Percentiles rank a stretch among this genome's conserved stretches.
phyloP scores from a whole-genome alignment of 2,888 invertebrate species.

The Actias luna region DNA sequence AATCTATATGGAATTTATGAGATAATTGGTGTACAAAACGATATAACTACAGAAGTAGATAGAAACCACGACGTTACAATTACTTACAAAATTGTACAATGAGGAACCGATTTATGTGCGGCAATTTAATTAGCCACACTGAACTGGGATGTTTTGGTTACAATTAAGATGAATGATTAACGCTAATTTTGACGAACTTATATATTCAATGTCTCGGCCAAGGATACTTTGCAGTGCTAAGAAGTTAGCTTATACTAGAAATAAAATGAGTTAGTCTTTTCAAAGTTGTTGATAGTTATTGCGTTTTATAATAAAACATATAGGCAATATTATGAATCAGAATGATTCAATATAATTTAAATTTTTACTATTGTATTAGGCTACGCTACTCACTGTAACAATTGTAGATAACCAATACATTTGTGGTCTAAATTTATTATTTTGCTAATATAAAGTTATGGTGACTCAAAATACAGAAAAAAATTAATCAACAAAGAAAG shows the following conservation, averaged over 20 bases:
- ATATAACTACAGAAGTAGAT: not conserved
- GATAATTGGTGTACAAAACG: not conserved
- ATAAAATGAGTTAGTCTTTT: not conserved
- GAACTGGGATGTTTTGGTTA: conserved; percentile 26
- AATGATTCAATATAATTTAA: too few species aligned
- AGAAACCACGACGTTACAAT: not conserved
- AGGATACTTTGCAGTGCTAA: conserved; percentile 9
- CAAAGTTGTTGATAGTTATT: too few species aligned
- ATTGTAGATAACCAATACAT: not conserved
- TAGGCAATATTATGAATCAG: too few species aligned
- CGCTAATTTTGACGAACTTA: conserved; percentile 38
- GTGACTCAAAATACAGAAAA: not conserved
- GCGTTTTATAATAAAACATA: too few species aligned
- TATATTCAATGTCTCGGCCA: conserved; percentile 36
- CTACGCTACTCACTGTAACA: not conserved
- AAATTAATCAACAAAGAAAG: not conserved
- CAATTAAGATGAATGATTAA: conserved; percentile 27
- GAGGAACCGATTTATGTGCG: not conserved
- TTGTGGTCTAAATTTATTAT: not conserved
- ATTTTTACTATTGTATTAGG: not conserved
- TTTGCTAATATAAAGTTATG: not conserved
- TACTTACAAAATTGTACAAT: not conserved
- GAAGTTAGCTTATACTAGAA: not conserved
- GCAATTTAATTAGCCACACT: conserved; percentile 30
- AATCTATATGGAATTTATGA: not conserved